Conservation (phyloP, 2,888 invertebrate genomes). For the Pteria penguin region DNA sequence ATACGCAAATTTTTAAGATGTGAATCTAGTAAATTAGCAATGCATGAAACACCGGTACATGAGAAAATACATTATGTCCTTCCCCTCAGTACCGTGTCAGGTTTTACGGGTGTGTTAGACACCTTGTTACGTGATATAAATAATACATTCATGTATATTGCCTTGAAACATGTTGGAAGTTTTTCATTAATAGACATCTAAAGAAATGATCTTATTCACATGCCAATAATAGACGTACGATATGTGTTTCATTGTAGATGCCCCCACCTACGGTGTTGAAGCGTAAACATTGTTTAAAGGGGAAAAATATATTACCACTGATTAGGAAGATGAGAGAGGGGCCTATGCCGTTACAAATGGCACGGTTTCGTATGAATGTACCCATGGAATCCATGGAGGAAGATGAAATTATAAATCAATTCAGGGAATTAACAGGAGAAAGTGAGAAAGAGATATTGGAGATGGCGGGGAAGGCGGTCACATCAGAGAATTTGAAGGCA, state of each 20-base stretch:
- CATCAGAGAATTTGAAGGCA: not conserved
- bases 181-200: too few relatives aligned
- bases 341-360: not conserved
- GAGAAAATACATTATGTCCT: too few relatives aligned
- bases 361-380: not conserved
- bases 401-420: not conserved
- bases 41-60: too few relatives aligned
- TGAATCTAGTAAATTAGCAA: too few relatives aligned
- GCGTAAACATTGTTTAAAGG: not conserved
- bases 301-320: not conserved
- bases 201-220: too few relatives aligned
- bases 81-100: too few relatives aligned
- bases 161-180: too few relatives aligned
- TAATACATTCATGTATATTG: too few relatives aligned
- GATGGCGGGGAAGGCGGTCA: constrained; percentile 1
- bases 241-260: not conserved
- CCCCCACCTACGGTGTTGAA: not conserved
- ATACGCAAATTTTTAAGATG: too few relatives aligned
- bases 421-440: not conserved
- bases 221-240: not conserved
- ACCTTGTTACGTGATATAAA: too few relatives aligned
- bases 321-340: not conserved
- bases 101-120: too few relatives aligned
- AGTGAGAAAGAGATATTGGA: not conserved
- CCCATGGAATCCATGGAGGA: not conserved